A percentile compares a stretch with the other conserved stretches of the same genome.
Conservation (phyloP, 2,797 vertebrate species). For the Bovichtus variegatus region DNA sequence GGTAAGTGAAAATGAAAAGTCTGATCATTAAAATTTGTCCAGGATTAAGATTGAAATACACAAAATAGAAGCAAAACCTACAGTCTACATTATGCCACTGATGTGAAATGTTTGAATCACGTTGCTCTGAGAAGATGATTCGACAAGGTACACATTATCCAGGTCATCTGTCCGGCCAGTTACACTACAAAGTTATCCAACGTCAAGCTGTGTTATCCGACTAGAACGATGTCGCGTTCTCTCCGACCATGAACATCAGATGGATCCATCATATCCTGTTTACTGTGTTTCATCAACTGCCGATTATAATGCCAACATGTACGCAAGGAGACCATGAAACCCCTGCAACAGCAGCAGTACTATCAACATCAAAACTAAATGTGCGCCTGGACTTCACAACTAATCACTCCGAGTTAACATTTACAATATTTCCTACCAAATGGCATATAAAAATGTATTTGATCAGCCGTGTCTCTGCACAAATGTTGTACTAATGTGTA, state of each 20-base stretch:
- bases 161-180: slow-evolving; percentile 49
- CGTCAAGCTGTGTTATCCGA: slow-evolving; percentile 11
- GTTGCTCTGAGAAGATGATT: slow-evolving; percentile 12
- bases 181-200: slow-evolving; percentile 2
- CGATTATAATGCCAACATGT: slow-evolving; percentile 14
- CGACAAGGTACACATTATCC: slow-evolving; percentile 33
- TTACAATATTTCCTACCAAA: slow-evolving; percentile 9
- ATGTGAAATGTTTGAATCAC: slow-evolving; percentile 3
- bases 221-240: not conserved
- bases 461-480: not conserved
- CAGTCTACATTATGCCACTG: not conserved
- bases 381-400: slow-evolving; percentile 29
- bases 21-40: not conserved
- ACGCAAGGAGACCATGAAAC: not conserved
- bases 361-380: slow-evolving; percentile 37
- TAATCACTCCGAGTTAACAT: slow-evolving; percentile 28
- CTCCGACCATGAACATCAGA: not conserved
- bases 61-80: not conserved
- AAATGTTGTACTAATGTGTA: not conserved
- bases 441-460: slow-evolving; percentile 20
- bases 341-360: slow-evolving; percentile 7
- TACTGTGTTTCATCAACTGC: slow-evolving; percentile 30
- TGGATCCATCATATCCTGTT: slow-evolving; percentile 23
- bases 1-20: not conserved
- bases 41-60: not conserved